Evolutionary conservation across 2,797 vertebrate genomes (phyloP).

Genomic region (Pitangus sulphuratus): DNA sequence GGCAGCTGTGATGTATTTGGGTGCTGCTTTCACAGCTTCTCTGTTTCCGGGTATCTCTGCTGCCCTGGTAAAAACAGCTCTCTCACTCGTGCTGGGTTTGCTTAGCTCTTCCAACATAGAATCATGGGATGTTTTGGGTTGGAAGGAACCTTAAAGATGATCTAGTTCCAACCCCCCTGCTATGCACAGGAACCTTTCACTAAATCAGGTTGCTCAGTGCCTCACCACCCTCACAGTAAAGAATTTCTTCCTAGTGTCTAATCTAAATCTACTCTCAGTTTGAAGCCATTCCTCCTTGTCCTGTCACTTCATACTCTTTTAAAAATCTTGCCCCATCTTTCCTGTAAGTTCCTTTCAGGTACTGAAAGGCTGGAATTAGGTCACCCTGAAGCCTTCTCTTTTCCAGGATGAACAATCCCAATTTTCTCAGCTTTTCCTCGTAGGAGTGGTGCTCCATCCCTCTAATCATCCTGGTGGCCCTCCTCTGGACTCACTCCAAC

Average conservation of each 20-base stretch:
- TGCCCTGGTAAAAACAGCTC: background rate
- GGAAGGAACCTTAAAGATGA: background rate
- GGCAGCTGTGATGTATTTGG: too few species aligned
- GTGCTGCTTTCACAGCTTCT: rapidly evolving
- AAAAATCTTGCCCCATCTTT: background rate
- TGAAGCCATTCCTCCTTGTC: background rate
- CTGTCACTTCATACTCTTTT: background rate
- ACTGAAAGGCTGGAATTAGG: background rate
- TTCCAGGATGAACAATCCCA: background rate
- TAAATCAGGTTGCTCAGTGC: background rate
- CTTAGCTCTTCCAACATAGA: background rate
- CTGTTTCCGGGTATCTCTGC: background rate
- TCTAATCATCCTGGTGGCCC: background rate
- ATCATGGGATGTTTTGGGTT: background rate
- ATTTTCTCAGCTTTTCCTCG: background rate
- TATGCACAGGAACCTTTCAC: background rate
- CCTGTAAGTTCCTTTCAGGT: background rate
- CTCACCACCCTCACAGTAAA: background rate
- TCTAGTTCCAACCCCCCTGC: background rate
- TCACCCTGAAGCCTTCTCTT: background rate
- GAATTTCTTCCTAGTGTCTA: background rate
- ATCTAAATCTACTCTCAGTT: background rate
- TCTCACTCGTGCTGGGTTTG: background rate
- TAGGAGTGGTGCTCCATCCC: background rate
- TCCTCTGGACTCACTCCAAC: background rate